A percentile compares a stretch with the other conserved stretches of the same genome.
phyloP scores from a whole-genome alignment of 2,888 invertebrate species.

The Leptinotarsa haldemani region DNA sequence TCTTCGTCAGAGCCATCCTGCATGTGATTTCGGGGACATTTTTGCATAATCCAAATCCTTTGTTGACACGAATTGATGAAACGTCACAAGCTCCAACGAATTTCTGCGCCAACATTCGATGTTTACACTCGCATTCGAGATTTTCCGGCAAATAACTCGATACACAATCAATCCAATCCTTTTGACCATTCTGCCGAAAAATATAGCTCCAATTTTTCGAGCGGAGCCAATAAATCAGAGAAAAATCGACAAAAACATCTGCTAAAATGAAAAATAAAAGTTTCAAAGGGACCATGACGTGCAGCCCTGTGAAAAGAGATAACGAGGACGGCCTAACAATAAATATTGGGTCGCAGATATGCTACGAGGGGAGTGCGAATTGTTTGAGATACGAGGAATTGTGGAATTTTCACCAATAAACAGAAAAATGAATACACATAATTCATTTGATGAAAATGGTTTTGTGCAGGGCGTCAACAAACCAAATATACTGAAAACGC shows the following conservation, averaged over 20 bases:
- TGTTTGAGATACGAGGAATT: neutral
- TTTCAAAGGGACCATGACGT: constrained; percentile 12
- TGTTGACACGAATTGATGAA: neutral
- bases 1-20: neutral
- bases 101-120: neutral
- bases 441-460: no score
- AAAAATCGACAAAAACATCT: constrained; percentile 24
- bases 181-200: constrained; percentile 23
- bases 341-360: neutral
- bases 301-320: constrained; percentile 22
- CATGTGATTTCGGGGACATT: constrained; percentile 6
- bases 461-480: no score
- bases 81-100: neutral
- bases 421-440: no score
- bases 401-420: no score
- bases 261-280: constrained; percentile 30
- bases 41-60: constrained; percentile 9
- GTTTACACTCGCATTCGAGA: neutral
- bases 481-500: no score
- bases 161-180: constrained; percentile 20
- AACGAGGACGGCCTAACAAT: constrained; percentile 18
- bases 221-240: constrained; percentile 19
- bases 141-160: constrained; percentile 16
- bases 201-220: constrained; percentile 17
- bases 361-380: neutral